Conservation (phyloP, 2,888 invertebrate genomes). For the Diogma glabrata region DNA sequence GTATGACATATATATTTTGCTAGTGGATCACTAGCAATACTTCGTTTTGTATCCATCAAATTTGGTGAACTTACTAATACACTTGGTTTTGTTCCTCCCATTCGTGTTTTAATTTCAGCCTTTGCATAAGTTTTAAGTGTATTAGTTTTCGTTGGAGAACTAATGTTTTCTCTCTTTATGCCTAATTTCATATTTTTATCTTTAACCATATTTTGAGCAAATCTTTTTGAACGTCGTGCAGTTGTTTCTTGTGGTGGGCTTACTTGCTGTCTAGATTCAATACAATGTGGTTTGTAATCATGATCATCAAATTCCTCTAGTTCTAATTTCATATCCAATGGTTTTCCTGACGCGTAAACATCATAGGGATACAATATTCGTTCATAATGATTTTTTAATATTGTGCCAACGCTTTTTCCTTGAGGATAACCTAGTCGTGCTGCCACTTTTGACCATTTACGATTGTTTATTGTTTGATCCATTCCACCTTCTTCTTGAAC, state of each 20-base stretch:
- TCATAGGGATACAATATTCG: constrained; percentile 87
- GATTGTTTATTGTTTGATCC: constrained; percentile 72
- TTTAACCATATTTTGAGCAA: constrained; percentile 32
- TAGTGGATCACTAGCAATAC: constrained; percentile 42
- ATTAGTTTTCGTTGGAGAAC: too few species aligned
- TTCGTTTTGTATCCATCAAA: constrained; percentile 3
- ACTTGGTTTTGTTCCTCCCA: too few species aligned
- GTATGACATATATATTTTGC: constrained; percentile 90
- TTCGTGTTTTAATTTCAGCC: constrained; percentile 22
- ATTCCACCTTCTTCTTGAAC: constrained; percentile 77
- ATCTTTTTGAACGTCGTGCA: constrained; percentile 49
- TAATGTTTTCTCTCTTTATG: too few species aligned
- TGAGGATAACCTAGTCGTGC: constrained; percentile 76
- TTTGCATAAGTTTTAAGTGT: not conserved
- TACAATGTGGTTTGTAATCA: constrained; percentile 64
- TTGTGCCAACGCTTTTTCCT: constrained; percentile 75
- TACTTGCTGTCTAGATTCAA: constrained; percentile 55
- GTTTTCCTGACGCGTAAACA: constrained; percentile 75
- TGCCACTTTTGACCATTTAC: constrained; percentile 87
- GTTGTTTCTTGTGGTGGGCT: constrained; percentile 53
- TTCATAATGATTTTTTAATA: constrained; percentile 88
- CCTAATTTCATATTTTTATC: constrained; percentile 31
- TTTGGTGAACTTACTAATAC: not conserved
- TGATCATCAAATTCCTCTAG: constrained; percentile 40
- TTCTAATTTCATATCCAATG: constrained; percentile 36